Conservation (phyloP, 53 echinoderm and acorn worm species). For the Astropecten irregularis region DNA sequence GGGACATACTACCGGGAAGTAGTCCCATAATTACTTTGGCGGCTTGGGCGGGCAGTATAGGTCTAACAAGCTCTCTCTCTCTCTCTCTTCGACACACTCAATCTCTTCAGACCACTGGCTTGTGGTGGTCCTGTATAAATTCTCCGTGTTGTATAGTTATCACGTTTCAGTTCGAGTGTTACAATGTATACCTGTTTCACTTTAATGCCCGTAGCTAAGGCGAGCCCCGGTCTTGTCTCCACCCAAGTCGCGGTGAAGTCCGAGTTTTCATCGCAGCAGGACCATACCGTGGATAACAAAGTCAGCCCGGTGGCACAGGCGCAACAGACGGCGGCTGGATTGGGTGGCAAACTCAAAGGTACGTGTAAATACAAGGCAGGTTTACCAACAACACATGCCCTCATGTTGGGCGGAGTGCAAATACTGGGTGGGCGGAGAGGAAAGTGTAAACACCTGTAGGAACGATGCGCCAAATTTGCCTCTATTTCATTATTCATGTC, state of each 20-base stretch:
- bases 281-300: not conserved
- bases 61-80: not conserved
- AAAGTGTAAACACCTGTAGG: too few species aligned
- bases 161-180: too few species aligned
- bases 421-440: too few species aligned
- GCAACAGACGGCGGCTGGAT: not conserved
- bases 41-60: too few species aligned
- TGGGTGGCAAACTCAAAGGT: constrained; percentile 38
- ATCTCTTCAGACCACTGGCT: too few species aligned
- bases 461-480: too few species aligned
- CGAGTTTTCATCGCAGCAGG: not conserved
- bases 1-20: constrained; percentile 31
- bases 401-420: too few species aligned
- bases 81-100: not conserved
- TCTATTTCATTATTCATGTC: too few species aligned
- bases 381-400: too few species aligned
- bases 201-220: constrained; percentile 31
- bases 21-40: constrained; percentile 25
- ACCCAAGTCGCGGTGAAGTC: constrained; percentile 10
- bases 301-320: not conserved
- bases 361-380: too few species aligned
- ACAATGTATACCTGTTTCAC: constrained; percentile 51
- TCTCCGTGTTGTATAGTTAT: too few species aligned
- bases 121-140: too few species aligned
- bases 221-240: constrained; percentile 30